These are phyloP conservation scores for Hemiprocne comata DNA, from an alignment of 2,113 vertebrate genomes.

Conservation along the genomic window DNA sequence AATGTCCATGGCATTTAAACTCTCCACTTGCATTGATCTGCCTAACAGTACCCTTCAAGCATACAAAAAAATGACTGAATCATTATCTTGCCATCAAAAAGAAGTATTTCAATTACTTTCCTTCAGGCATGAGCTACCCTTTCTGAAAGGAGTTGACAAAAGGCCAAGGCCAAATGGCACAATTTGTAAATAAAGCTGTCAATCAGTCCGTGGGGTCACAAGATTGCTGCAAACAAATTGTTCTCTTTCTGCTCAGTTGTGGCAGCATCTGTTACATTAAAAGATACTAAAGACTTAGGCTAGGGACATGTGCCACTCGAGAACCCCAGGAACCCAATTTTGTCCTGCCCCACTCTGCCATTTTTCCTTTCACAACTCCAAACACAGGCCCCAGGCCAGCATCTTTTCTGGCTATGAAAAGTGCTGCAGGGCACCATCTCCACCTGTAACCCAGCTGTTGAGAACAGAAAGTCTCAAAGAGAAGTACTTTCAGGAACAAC, in stretches of 20 bases:
- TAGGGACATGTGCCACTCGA: not conserved
- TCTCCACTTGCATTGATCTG: slow-evolving; percentile 14
- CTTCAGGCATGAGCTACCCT: slow-evolving; percentile 16
- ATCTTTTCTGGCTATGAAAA: not conserved
- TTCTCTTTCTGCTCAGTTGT: not conserved
- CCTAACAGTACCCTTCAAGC: not conserved
- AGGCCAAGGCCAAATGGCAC: slow-evolving; percentile 46
- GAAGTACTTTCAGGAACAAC: not conserved
- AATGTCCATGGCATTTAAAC: not conserved
- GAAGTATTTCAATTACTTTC: slow-evolving; percentile 29
- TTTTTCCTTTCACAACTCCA: not conserved
- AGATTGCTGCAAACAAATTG: not conserved
- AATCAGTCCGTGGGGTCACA: not conserved
- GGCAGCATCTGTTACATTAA: not conserved
- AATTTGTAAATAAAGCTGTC: slow-evolving; percentile 51
- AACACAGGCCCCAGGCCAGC: not conserved
- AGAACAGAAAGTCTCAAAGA: not conserved
- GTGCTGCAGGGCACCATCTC: not conserved
- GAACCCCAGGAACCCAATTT: not conserved
- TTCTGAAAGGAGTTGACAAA: slow-evolving; percentile 39
- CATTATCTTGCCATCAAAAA: slow-evolving; percentile 44
- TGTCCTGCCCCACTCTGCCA: not conserved
- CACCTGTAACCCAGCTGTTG: not conserved
- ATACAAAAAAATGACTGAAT: not conserved
- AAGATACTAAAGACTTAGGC: not conserved